Evolutionary conservation across 2,797 vertebrate species (phyloP), one percentile per base, ranked within the genome.

Genomic region (Peromyscus eremicus): DNA sequence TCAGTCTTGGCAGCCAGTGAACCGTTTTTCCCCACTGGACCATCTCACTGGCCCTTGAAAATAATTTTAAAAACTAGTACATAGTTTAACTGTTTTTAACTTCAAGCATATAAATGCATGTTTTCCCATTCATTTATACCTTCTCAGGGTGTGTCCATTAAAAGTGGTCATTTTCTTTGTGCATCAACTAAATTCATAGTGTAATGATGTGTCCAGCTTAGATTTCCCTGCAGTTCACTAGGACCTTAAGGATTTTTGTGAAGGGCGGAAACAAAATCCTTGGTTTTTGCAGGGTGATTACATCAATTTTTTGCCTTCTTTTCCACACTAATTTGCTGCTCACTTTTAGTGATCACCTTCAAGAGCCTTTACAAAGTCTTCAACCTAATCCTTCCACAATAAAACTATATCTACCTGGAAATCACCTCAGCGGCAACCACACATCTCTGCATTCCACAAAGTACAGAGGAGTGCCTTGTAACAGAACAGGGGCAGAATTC

Each of bases 241-340:
- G 83, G 34, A 64, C 84, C 32, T 94, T 94, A 73, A 89, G 92
- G 34, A 91, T 19, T 89, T 25, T 93, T 80, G 55, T 32, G 13
- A 90, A 89, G 3, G 85, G 11, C 37, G 14, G 49, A 79, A 70
- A 29, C 13, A 86, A 52, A 80, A 46, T n/a, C 14, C 40, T 82
- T 66, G 5, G 23, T 43, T 66, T 94, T 77, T 92, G 75, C 62
- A 68, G 64, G 13, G 25, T 37, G 84, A 13, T 43, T 89, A 86
- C 3, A 66, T 17, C 21, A 62, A 64, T 40, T 46, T 49, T 93
- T 77, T 7, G 5, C 25, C 64, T 9, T 83, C 88, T 64, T 73
- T 85, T 82, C 90, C 82, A 84, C 13, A 77, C 2, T 68, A 64
- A 73, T 89, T 68, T 17, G 16, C 52, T 76, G 92, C 27, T 32